Evolutionary conservation across 2,888 invertebrate genomes (phyloP).

Genomic region (Graphium colonna): DNA sequence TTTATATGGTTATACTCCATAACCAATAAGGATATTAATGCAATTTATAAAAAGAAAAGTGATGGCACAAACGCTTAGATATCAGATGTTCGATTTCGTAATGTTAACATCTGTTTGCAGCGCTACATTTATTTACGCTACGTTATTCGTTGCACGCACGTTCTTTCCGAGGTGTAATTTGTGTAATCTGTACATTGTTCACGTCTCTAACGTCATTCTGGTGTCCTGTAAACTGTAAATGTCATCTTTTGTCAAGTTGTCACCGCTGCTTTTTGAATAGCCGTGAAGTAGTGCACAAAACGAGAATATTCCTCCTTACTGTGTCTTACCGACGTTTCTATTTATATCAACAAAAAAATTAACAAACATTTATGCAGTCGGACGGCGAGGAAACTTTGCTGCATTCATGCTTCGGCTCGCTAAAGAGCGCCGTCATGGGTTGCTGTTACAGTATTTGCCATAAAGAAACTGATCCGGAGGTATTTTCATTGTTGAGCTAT

Average conservation of each 20-base stretch:
- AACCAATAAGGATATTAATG: too few relatives aligned
- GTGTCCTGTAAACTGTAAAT: slow-evolving; percentile 1
- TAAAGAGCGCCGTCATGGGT: slow-evolving; percentile 80
- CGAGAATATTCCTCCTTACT: slow-evolving; percentile 39
- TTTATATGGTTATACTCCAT: too few relatives aligned
- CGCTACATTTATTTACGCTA: too few relatives aligned
- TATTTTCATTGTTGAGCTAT: slow-evolving; percentile 43
- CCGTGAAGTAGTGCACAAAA: slow-evolving; percentile 25
- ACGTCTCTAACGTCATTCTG: slow-evolving; percentile 1
- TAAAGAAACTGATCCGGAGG: slow-evolving; percentile 85
- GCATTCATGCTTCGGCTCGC: slow-evolving; percentile 75
- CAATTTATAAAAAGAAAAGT: too few relatives aligned
- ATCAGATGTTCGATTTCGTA: too few relatives aligned
- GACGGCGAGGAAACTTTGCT: slow-evolving; percentile 64
- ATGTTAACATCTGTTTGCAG: too few relatives aligned
- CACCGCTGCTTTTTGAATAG: slow-evolving; percentile 3
- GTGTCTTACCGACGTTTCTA: slow-evolving; percentile 60
- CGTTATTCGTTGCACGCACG: too few relatives aligned
- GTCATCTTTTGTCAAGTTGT: slow-evolving; percentile 17
- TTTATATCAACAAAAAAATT: slow-evolving; percentile 61
- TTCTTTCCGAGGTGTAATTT: too few relatives aligned
- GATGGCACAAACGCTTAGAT: too few relatives aligned
- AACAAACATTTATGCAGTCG: slow-evolving; percentile 73
- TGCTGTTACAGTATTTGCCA: slow-evolving; percentile 87
- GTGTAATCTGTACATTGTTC: not conserved